These are phyloP conservation scores for Troides helena DNA, from an alignment of 2,888 invertebrate genomes.

Conservation along the genomic window DNA sequence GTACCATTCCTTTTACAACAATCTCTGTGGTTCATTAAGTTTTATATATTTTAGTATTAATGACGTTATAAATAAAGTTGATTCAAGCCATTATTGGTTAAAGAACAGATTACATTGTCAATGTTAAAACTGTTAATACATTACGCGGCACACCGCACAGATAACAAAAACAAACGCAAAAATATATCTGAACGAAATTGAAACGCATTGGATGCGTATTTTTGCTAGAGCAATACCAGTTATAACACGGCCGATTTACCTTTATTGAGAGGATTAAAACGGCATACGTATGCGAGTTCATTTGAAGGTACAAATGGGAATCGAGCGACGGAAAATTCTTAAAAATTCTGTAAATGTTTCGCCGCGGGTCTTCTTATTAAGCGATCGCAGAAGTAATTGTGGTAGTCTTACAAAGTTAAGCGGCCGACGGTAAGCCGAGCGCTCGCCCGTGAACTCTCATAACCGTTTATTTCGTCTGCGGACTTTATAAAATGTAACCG, in stretches of 20 bases:
- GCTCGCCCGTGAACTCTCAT: constrained; percentile 59
- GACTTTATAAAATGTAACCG: constrained; percentile 72
- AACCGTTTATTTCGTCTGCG: constrained; percentile 77
- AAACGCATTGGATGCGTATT: constrained; percentile 55
- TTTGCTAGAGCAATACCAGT: constrained; percentile 65
- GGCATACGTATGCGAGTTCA: constrained; percentile 54
- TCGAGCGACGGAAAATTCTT: constrained; percentile 53
- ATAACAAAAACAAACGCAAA: neutral
- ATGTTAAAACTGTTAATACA: constrained; percentile 4
- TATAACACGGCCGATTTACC: constrained; percentile 64
- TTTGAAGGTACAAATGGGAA: constrained; percentile 45
- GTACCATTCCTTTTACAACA: too few species aligned
- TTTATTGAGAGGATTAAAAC: constrained; percentile 70
- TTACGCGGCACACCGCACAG: constrained; percentile 8
- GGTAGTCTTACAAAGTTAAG: constrained; percentile 77
- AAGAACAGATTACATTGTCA: neutral
- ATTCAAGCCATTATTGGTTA: too few species aligned
- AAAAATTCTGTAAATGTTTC: constrained; percentile 63
- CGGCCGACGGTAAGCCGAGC: constrained; percentile 64
- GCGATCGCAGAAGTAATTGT: constrained; percentile 68
- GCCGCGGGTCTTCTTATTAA: constrained; percentile 64
- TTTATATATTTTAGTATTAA: too few species aligned
- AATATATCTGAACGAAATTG: constrained; percentile 38
- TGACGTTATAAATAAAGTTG: too few species aligned
- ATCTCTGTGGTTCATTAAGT: too few species aligned